A percentile compares a stretch with the other conserved stretches of the same genome.
Evolutionary conservation across 1,140 invertebrate species (phyloP).

Genomic region (Meloidogyne hapla): DNA sequence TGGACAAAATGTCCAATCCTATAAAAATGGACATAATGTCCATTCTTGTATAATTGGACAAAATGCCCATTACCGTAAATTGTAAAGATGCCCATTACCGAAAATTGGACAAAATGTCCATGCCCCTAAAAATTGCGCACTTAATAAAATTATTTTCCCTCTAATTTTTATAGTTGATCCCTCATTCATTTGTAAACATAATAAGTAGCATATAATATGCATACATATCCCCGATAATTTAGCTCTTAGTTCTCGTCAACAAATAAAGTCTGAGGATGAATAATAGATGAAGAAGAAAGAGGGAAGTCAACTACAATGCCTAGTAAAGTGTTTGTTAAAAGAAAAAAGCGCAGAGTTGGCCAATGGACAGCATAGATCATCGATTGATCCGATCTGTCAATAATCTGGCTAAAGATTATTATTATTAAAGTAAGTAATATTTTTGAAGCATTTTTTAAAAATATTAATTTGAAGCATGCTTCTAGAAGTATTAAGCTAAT

Average conservation of each 20-base stretch:
- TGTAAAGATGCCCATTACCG: neutral
- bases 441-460: too few species aligned
- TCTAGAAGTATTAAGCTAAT: too few species aligned
- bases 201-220: neutral
- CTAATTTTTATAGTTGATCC: neutral
- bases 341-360: neutral
- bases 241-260: neutral
- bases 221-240: constrained; percentile 3
- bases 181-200: neutral
- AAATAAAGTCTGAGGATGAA: neutral
- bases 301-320: neutral
- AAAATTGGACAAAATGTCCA: neutral
- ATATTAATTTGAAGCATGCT: too few species aligned
- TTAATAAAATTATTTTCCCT: neutral
- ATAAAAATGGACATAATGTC: neutral
- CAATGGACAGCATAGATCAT: neutral
- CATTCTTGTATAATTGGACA: neutral
- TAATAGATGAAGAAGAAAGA: neutral
- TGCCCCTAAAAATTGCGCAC: too few species aligned
- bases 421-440: neutral
- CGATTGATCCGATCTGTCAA: neutral
- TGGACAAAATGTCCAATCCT: neutral
- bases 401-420: neutral
- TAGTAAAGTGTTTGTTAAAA: constrained; percentile 14
- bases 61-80: neutral